phyloP scores from a whole-genome alignment of 2,888 invertebrate genomes.

The Cheilosia impressa region DNA sequence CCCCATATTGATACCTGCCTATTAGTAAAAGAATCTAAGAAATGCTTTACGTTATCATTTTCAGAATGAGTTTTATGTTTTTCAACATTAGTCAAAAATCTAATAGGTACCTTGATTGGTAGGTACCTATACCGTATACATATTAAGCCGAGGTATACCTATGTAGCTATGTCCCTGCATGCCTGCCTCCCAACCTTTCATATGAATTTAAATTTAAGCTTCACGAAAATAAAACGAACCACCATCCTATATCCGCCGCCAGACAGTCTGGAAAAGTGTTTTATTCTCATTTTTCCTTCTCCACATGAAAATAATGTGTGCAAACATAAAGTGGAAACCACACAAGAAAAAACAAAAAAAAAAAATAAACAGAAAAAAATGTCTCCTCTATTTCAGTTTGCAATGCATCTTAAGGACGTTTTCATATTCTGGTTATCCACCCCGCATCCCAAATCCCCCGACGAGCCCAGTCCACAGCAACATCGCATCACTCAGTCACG shows the following conservation, averaged over 20 bases:
- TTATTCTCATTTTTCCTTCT: conserved; percentile 57
- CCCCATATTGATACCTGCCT: no score
- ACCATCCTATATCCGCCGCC: conserved; percentile 31
- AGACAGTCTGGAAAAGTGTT: conserved; percentile 71
- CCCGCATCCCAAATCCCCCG: background rate
- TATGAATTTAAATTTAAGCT: background rate
- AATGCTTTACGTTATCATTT: no score
- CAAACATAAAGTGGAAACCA: conserved; percentile 8
- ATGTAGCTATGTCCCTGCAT: no score
- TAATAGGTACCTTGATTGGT: no score
- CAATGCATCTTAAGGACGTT: conserved; percentile 58
- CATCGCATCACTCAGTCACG: conserved; percentile 19
- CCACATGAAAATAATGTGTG: conserved; percentile 18
- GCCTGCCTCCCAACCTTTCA: background rate
- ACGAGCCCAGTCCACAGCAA: background rate
- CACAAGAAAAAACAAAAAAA: background rate
- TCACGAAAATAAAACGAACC: background rate
- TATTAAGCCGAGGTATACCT: no score
- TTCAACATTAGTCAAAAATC: no score
- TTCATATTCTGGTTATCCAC: conserved; percentile 42
- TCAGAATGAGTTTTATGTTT: no score
- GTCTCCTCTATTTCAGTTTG: conserved; percentile 14
- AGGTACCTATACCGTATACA: no score
- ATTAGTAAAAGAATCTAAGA: no score
- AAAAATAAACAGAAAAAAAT: background rate